phyloP scores from a whole-genome alignment of 1,140 invertebrate genomes.

The Macrotrachela quadricornifera region DNA sequence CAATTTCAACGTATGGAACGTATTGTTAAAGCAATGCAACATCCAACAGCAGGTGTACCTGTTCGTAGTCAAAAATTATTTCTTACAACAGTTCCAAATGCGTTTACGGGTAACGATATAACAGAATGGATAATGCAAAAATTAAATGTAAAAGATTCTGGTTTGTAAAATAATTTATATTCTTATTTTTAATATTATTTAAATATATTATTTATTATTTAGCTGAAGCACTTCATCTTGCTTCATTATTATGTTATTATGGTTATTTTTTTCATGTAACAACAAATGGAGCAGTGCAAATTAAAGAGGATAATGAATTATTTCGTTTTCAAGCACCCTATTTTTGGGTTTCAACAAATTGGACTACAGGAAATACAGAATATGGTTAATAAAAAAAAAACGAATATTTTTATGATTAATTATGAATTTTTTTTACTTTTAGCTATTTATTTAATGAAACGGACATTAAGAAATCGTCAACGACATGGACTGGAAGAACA shows the following conservation, averaged over 20 bases:
- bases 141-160: not conserved
- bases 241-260: slow-evolving; percentile 1
- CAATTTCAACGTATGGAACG: not conserved
- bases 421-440: not conserved
- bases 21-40: slow-evolving; percentile 4
- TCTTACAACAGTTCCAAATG: slow-evolving; percentile 1
- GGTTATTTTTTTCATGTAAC: slow-evolving; percentile 8
- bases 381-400: not conserved
- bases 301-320: slow-evolving; percentile 4
- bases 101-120: slow-evolving; percentile 7
- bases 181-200: not conserved
- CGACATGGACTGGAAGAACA: slow-evolving; percentile 1
- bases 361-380: slow-evolving; percentile 1
- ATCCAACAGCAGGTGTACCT: slow-evolving; percentile 1
- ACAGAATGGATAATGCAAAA: not conserved
- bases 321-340: slow-evolving; percentile 9
- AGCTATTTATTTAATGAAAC: slow-evolving; percentile 8
- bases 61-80: slow-evolving; percentile 2
- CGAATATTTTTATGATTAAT: not conserved
- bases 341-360: slow-evolving; percentile 7
- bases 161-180: not conserved
- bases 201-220: not conserved
- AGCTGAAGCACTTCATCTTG: slow-evolving; percentile 5
- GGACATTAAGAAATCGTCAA: slow-evolving; percentile 6
- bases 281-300: not conserved